Base-by-base conservation (phyloP, 2,797 vertebrate genomes). In the Spea hammondii region DNA sequence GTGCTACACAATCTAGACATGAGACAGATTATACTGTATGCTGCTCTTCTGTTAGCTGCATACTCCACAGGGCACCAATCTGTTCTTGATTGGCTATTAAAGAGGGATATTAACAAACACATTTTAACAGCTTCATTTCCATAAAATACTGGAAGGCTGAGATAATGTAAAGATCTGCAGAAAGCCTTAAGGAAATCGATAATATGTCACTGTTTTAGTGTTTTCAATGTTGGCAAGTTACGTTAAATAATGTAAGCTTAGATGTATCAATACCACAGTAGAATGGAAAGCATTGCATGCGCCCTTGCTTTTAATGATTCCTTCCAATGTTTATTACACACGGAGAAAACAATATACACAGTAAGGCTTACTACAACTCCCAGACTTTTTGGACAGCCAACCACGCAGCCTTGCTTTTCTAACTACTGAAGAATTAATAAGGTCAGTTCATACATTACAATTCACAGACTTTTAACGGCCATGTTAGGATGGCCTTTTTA, bases 31-130 rank as follows among this genome's bases (percentile, higher is more conserved):
- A 78, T 69, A 71, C 47, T 71, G 49, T 66, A 62, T 78, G 60
- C 77, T 44, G 70, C 13, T 57, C 65, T 50, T 72, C 60, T 72
- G 72, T 72, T 78, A 78, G 70, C 60, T 48, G 77, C 13, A 65
- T 44, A 14, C 77, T 72, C 77, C 12, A 62, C 70, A n/a, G 77
- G 70, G 77, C 69, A 67, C 71, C 69, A 78, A 72, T 78, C 76
- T 78, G 70, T 78, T 78, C 70, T 72, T 78, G 77, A 78, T 78
- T 72, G 62, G 67, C 70, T 78, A 78, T 78, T 78, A 72, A 71
- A 67, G 53, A 67, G 76, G 46, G 70, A 78, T 72, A 53, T 69
- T 69, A 78, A 78, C 76, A 72, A 69, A 69, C 50, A 65, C 60
- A 50, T 13, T 72, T 72, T 78, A 72, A 78, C 77, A 49, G 10